Conservation (phyloP, 2,888 invertebrate genomes). For the Napeogenes sylphis region DNA sequence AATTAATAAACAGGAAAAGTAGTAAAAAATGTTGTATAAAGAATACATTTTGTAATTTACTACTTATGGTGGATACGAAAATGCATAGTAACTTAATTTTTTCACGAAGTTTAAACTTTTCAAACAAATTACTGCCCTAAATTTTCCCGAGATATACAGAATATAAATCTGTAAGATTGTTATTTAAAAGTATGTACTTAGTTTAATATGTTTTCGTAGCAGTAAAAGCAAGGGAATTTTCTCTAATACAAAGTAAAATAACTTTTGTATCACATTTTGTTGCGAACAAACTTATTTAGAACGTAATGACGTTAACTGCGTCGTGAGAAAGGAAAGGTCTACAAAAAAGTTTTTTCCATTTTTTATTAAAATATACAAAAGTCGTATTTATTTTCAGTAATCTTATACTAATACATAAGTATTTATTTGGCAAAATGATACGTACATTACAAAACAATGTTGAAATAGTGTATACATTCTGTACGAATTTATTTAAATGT, state of each 20-base stretch:
- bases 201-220: not conserved
- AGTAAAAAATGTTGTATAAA: too few species aligned
- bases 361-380: not conserved
- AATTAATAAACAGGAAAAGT: too few species aligned
- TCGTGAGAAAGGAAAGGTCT: conserved; percentile 12
- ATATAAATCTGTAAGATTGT: not conserved
- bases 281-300: conserved; percentile 21
- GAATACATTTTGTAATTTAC: too few species aligned
- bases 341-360: conserved; percentile 1
- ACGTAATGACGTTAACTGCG: conserved; percentile 16
- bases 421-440: too few species aligned
- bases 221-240: conserved; percentile 1
- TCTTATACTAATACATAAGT: too few species aligned
- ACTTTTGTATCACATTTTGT: conserved; percentile 19
- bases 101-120: not conserved
- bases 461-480: too few species aligned
- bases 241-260: conserved; percentile 16
- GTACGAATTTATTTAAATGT: too few species aligned
- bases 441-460: too few species aligned
- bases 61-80: too few species aligned
- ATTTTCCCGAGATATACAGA: too few species aligned
- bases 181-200: not conserved
- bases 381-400: not conserved
- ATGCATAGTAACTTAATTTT: too few species aligned
- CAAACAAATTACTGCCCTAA: not conserved